These are phyloP conservation scores for Drosophila paracracens DNA, from an alignment of 2,888 invertebrate genomes.

Conservation along the genomic window DNA sequence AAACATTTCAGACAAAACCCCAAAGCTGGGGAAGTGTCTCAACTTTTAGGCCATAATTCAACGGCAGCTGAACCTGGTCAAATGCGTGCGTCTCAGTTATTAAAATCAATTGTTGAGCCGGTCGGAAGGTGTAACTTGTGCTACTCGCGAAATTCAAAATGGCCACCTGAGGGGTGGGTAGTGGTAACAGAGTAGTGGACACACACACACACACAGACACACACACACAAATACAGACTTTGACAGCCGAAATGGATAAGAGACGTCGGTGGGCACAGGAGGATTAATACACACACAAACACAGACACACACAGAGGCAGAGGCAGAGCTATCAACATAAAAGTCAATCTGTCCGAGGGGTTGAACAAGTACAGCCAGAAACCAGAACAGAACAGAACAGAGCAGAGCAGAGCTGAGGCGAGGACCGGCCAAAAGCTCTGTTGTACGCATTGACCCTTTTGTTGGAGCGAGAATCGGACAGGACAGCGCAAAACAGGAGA, in stretches of 20 bases:
- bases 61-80: conserved; percentile 28
- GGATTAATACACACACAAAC: conserved; percentile 7
- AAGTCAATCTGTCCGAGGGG: conserved; percentile 77
- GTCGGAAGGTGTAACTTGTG: conserved; percentile 42
- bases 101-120: conserved; percentile 59
- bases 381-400: conserved; percentile 30
- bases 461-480: conserved; percentile 54
- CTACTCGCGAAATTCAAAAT: conserved; percentile 62
- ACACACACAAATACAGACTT: conserved; percentile 22
- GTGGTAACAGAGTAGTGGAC: conserved; percentile 55
- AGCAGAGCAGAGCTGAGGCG: background rate
- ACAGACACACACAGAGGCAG: conserved; percentile 7
- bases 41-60: conserved; percentile 3
- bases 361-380: conserved; percentile 56
- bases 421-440: conserved; percentile 39
- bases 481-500: conserved; percentile 19
- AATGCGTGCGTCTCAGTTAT: conserved; percentile 40
- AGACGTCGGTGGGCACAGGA: background rate
- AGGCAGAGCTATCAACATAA: conserved; percentile 64
- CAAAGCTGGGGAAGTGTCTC: conserved; percentile 1
- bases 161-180: conserved; percentile 68
- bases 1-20: background rate
- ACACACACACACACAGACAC: conserved; percentile 36
- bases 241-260: conserved; percentile 10
- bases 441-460: conserved; percentile 66